Evolutionary conservation across 2,797 vertebrate species (phyloP).

Genomic region (Threskiornis aethiopicus): DNA sequence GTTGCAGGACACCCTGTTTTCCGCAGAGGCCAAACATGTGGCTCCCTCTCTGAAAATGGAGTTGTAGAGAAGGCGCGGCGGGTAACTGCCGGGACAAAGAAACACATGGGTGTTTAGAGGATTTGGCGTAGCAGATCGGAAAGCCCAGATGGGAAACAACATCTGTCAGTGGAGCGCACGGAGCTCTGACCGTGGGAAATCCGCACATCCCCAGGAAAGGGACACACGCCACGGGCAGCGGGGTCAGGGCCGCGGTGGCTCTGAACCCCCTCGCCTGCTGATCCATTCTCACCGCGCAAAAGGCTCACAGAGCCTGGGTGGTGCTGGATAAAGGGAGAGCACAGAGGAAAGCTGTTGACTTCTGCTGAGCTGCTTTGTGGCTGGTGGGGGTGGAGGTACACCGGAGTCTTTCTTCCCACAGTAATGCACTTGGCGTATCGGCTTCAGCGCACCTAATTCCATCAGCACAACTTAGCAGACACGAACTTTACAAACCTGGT

Average conservation of each 20-base stretch:
- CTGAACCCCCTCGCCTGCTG: background rate
- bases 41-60: background rate
- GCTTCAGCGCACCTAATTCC: background rate
- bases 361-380: background rate
- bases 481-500: background rate
- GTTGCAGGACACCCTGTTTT: background rate
- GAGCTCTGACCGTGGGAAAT: background rate
- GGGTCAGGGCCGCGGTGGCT: background rate
- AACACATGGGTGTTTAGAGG: background rate
- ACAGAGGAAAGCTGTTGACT: background rate
- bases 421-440: background rate
- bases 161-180: background rate
- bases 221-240: accelerated
- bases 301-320: background rate
- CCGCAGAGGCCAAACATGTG: background rate
- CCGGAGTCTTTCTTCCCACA: background rate
- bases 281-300: accelerated
- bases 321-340: background rate
- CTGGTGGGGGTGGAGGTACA: background rate
- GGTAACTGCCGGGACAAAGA: background rate
- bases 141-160: background rate
- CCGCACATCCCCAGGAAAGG: background rate
- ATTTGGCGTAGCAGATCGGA: background rate
- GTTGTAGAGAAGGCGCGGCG: background rate
- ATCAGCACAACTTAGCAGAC: background rate